Conservation (phyloP, 2,888 invertebrate genomes). For the Lasius platythorax region DNA sequence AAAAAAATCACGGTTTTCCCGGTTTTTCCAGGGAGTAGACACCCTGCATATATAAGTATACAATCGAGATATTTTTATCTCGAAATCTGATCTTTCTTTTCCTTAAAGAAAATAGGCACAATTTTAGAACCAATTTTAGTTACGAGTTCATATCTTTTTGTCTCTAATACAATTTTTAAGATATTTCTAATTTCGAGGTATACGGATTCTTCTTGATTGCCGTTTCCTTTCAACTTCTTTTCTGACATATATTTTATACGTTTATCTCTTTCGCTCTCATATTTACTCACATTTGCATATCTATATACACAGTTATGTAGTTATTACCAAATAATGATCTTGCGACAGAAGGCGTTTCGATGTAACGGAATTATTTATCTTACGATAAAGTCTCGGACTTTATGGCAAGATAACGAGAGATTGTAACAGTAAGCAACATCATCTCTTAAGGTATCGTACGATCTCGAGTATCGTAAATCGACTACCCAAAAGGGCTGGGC, state of each 20-base stretch:
- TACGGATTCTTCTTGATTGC: too few species aligned
- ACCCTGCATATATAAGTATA: too few species aligned
- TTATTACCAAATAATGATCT: constrained; percentile 22
- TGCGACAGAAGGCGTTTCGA: neutral
- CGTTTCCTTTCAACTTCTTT: neutral
- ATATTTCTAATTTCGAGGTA: neutral
- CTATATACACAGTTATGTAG: too few species aligned
- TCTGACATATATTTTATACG: neutral
- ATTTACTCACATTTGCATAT: neutral
- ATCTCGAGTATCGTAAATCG: constrained; percentile 54
- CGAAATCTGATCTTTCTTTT: neutral
- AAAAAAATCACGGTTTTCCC: too few species aligned
- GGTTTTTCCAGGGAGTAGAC: too few species aligned
- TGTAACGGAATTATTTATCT: neutral
- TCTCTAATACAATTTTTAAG: neutral
- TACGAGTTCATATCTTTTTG: neutral
- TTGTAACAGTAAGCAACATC: constrained; percentile 34
- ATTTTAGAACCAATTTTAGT: neutral
- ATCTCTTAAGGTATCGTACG: constrained; percentile 20
- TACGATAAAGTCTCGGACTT: constrained; percentile 26
- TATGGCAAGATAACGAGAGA: constrained; percentile 25
- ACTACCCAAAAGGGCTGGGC: constrained; percentile 36
- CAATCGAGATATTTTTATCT: neutral
- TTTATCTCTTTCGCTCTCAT: neutral
- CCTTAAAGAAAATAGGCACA: neutral